Conservation (phyloP, 2,888 invertebrate species). For the Cosmopolites sordidus region DNA sequence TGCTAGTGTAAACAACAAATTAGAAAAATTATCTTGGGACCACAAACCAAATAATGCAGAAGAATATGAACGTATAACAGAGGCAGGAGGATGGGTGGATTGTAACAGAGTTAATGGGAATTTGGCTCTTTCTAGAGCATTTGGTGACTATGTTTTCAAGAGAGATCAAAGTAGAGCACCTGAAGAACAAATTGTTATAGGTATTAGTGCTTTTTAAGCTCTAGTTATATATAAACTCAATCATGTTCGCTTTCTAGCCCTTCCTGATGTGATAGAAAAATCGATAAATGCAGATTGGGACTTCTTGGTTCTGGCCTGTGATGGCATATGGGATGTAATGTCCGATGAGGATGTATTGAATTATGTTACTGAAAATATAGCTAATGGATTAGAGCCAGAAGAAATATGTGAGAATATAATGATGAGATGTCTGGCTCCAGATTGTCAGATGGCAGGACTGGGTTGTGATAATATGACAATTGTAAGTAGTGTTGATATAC, state of each 20-base stretch:
- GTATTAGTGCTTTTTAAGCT: conserved; percentile 48
- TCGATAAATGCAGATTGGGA: conserved; percentile 88
- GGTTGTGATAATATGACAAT: conserved; percentile 99
- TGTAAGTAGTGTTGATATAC: conserved; percentile 52
- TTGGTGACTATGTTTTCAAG: conserved; percentile 97
- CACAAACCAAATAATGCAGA: conserved; percentile 87
- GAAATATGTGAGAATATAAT: conserved; percentile 94
- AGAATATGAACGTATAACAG: conserved; percentile 83
- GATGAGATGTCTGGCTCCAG: conserved; percentile 92
- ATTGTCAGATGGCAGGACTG: conserved; percentile 93
- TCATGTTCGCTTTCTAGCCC: conserved; percentile 59
- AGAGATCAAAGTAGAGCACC: conserved; percentile 78
- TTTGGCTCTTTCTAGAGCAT: conserved; percentile 89
- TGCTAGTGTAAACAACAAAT: conserved; percentile 77
- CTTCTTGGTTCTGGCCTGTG: conserved; percentile 94
- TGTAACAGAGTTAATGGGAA: conserved; percentile 98
- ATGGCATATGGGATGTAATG: conserved; percentile 99
- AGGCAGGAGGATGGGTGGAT: conserved; percentile 97
- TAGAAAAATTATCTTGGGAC: conserved; percentile 77
- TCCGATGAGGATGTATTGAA: conserved; percentile 89
- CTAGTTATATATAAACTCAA: neutral
- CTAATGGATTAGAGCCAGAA: conserved; percentile 81
- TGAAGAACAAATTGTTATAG: conserved; percentile 96
- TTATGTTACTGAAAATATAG: conserved; percentile 81
- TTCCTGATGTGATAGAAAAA: conserved; percentile 84